These are phyloP conservation scores for Dryas iulia DNA, from an alignment of 1,140 invertebrate species.

Conservation along the genomic window DNA sequence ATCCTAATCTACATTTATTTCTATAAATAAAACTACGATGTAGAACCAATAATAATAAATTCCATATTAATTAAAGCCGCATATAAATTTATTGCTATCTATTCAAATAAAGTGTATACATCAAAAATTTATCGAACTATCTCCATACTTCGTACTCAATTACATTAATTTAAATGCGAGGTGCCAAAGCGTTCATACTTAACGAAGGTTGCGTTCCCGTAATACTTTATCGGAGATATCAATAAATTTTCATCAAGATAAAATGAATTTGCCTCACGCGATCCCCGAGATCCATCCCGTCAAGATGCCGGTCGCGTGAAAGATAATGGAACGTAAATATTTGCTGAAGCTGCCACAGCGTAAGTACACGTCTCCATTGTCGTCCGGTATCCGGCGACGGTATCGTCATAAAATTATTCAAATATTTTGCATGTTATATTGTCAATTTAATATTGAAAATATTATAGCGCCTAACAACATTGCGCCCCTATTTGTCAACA, in stretches of 20 bases:
- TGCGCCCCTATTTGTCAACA: no score
- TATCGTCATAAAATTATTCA: background rate
- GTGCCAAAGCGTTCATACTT: conserved; percentile 26
- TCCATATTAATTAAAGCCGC: background rate
- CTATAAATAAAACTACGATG: background rate
- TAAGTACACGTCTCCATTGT: conserved; percentile 12
- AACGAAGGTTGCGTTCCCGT: conserved; percentile 26
- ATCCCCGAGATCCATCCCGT: conserved; percentile 29
- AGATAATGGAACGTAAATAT: conserved; percentile 43
- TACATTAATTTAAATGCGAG: conserved; percentile 23
- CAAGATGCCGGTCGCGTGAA: conserved; percentile 36
- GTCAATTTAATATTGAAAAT: background rate
- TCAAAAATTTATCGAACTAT: background rate
- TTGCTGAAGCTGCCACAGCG: conserved; percentile 30
- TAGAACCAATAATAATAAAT: background rate
- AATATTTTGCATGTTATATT: background rate
- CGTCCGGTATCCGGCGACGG: background rate
- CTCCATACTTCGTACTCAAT: conserved; percentile 20
- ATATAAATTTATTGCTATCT: background rate
- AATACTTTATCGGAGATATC: conserved; percentile 34
- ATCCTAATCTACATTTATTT: background rate
- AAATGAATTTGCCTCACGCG: conserved; percentile 32
- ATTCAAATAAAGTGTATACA: background rate
- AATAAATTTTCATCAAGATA: conserved; percentile 40
- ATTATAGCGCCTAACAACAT: no score